Percentiles rank a stretch among this genome's conserved stretches.
phyloP scores from a whole-genome alignment of 2,113 vertebrate genomes.

The Mohoua ochrocephala region DNA sequence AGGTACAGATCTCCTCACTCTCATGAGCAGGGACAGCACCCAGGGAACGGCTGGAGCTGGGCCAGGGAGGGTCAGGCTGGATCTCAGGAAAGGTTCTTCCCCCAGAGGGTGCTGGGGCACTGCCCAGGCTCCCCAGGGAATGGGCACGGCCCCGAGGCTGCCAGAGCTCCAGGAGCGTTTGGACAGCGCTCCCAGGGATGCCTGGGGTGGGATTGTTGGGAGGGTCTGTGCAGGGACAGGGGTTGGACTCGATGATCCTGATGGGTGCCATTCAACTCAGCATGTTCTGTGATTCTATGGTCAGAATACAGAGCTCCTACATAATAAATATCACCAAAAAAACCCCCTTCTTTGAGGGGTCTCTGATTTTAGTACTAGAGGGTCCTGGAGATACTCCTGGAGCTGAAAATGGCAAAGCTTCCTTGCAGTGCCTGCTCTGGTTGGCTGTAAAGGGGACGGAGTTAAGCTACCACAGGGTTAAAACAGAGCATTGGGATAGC shows the following conservation, averaged over 20 bases:
- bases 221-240: not conserved
- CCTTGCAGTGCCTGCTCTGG: not conserved
- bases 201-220: not conserved
- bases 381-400: not conserved
- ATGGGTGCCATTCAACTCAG: not conserved
- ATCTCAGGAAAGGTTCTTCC: fast-evolving
- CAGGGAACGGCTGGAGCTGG: fast-evolving
- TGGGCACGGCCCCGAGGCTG: not conserved
- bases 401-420: not conserved
- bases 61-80: fast-evolving
- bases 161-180: not conserved
- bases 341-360: not conserved
- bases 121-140: not conserved
- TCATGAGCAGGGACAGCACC: not conserved
- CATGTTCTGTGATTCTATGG: not conserved
- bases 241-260: fast-evolving
- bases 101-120: not conserved
- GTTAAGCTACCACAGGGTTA: not conserved
- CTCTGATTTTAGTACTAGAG: not conserved
- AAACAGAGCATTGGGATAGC: not conserved
- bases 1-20: not conserved
- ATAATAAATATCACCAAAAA: not conserved
- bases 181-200: not conserved
- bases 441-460: not conserved
- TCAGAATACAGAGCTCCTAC: not conserved